Conservation (phyloP, 30 jellyfish, hydroid and myxozoan genomes). For the Sanderia malayensis region DNA sequence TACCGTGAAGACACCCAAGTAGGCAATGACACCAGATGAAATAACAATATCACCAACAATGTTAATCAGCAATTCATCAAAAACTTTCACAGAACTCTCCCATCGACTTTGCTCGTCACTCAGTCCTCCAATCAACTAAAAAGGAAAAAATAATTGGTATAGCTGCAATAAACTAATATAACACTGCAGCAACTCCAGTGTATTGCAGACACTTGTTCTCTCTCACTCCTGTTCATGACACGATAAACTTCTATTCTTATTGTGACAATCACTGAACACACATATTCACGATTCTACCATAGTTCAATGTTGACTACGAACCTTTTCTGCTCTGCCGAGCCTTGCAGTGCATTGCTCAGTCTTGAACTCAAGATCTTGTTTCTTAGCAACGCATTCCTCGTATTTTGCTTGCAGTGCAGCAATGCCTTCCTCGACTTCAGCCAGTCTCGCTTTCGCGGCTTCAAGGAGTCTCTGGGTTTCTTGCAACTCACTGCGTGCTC, state of each 20-base stretch:
- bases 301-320: not conserved
- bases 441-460: conserved; percentile 89
- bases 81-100: conserved; percentile 70
- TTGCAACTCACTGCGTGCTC: conserved; percentile 82
- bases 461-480: conserved; percentile 92
- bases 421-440: conserved; percentile 93
- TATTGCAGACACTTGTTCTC: no score
- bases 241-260: no score
- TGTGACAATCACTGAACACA: no score
- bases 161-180: no score
- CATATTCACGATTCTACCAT: no score
- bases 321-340: conserved; percentile 96
- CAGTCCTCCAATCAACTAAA: conserved; percentile 82
- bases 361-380: conserved; percentile 89
- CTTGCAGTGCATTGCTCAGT: conserved; percentile 92
- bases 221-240: no score
- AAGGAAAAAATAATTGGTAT: no score
- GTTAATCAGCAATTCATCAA: conserved; percentile 60
- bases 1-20: conserved; percentile 92
- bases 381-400: conserved; percentile 88
- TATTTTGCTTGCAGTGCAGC: conserved; percentile 93
- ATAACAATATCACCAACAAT: conserved; percentile 88
- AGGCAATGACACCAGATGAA: conserved; percentile 94
- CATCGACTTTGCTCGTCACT: conserved; percentile 94
- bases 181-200: no score